Evolutionary conservation across 2,113 vertebrate species (phyloP), one percentile per base, ranked within the genome.

Genomic region (Gadus chalcogrammus): DNA sequence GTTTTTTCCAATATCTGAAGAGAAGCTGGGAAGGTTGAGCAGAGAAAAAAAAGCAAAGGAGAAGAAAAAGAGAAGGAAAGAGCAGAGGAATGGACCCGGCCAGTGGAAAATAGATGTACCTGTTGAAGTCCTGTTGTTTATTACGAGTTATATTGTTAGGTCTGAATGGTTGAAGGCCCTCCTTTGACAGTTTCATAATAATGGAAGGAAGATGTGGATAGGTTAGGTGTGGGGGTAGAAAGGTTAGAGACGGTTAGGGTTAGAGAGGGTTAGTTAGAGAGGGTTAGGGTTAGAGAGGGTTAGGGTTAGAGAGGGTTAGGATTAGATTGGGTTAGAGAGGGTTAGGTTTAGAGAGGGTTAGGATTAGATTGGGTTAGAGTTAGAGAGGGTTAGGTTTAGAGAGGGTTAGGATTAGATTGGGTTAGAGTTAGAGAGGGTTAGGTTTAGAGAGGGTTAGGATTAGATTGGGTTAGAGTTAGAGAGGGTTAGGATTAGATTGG

Each of bases 1-100:
- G 77, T 65, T 78, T 86, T 87, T 87, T 81, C 82, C 76, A 76
- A 69, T 72, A 78, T 68, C 79, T 71, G 73, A 82, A 77, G 82
- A 70, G 55, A 53, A 68, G 80, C 76, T 70, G 15, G 4, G 56
- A 35, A 16, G 80, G 68, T 64, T 6, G 70, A 71, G 77, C 73
- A 28, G 64, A 77, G 78, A 63, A 75, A 72, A 74, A 15, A 65
- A 70, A 68, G 74, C 76, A 58, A 65, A 65, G 18, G 61, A 63
- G 73, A 48, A 5, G 60, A 55, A 64, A 22, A 7, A 61, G 70
- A 42, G 18, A 24, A 28, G 15, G 18, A 31, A 66, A 22, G 0
- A 63, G 61, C 71, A 68, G 72, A 72, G 79, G 79, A 83, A 84
- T 65, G 76, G 38, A 73, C 61, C 68, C 60, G 76, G 52, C 5